A percentile compares a stretch with the other conserved stretches of the same genome.
These are phyloP conservation scores for Thinocorus orbignyianus DNA, from an alignment of 2,113 vertebrate genomes.

Conservation along the genomic window DNA sequence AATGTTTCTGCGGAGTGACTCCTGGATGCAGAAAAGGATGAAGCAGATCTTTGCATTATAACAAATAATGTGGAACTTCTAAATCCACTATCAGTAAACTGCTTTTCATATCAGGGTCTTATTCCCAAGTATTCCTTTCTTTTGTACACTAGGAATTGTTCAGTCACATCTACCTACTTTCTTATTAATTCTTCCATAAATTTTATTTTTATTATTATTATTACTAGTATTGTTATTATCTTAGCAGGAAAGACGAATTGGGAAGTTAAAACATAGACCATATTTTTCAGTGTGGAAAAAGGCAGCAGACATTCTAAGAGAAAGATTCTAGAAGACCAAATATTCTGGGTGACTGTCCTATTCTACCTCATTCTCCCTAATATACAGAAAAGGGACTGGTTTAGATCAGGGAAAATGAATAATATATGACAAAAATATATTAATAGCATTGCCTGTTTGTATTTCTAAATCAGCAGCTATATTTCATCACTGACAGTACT, in stretches of 20 bases:
- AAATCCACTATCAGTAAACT: not conserved
- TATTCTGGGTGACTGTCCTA: not conserved
- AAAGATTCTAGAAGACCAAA: not conserved
- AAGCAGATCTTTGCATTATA: not conserved
- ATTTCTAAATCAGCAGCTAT: slow-evolving; percentile 22
- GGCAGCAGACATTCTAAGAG: not conserved
- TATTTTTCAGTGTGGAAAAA: not conserved
- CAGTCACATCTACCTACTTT: not conserved
- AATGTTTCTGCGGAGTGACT: not conserved
- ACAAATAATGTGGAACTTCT: not conserved
- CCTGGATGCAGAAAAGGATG: not conserved
- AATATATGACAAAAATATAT: slow-evolving; percentile 25
- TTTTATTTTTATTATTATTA: not conserved
- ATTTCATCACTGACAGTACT: not conserved
- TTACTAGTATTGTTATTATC: not conserved
- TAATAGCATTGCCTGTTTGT: slow-evolving; percentile 24
- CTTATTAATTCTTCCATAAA: not conserved
- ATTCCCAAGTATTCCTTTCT: not conserved
- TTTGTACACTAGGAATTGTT: not conserved
- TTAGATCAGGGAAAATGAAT: not conserved
- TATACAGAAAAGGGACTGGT: not conserved
- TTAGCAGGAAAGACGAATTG: not conserved
- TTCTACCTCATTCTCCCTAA: not conserved
- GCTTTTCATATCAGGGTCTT: not conserved
- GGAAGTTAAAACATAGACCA: not conserved